Base-by-base conservation (phyloP, 2,888 invertebrate genomes). In the Synanthedon tipuliformis region DNA sequence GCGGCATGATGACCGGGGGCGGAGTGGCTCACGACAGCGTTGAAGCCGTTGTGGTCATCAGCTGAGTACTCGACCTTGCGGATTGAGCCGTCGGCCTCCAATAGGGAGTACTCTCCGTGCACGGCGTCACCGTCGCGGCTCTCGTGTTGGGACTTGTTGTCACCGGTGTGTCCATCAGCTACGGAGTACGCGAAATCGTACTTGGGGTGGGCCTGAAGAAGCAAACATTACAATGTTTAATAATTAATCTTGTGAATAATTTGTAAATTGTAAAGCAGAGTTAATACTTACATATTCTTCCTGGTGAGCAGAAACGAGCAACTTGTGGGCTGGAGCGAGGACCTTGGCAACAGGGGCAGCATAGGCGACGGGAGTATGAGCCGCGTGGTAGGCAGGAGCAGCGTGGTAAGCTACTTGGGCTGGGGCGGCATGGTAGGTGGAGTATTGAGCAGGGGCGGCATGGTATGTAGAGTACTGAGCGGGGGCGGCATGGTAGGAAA, bases 51-150 rank as follows among this genome's bases (percentile, higher is more conserved):
- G 77, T 89, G 88, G 66, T 86, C 87, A 57, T 88, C 88, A 54
- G 88, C 88, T 65, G 88, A 71, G 80, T 89, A 89, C 64, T 88
- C 75, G 55, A 89, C 89, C 54, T 67, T 88, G 59, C 89, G 82
- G 57, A 86, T 75, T 63, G 88, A 88, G 63, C 89, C 89, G 64
- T 89, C 89, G 54, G 89, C 85, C 69, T 84, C 82, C 52, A 76
- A 52, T 53, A 84, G 72, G 12, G 79, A 74, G 77, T 84, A 83
- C 63, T 74, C 72, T 56, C 91, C 91, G 66, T 89, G 88, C 59
- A 92, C 91, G 52, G 84, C 89, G 66, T 91, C 89, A 4, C 91
- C 91, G 73, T 89, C 89, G 63, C 88, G 84, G 69, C 81, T 78
- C 75, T 90, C 90, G 51, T 84, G 78, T 71, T 90, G 89, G 58